Evolutionary conservation across 2,888 invertebrate species (phyloP).

Genomic region (Myopa tessellatipennis): DNA sequence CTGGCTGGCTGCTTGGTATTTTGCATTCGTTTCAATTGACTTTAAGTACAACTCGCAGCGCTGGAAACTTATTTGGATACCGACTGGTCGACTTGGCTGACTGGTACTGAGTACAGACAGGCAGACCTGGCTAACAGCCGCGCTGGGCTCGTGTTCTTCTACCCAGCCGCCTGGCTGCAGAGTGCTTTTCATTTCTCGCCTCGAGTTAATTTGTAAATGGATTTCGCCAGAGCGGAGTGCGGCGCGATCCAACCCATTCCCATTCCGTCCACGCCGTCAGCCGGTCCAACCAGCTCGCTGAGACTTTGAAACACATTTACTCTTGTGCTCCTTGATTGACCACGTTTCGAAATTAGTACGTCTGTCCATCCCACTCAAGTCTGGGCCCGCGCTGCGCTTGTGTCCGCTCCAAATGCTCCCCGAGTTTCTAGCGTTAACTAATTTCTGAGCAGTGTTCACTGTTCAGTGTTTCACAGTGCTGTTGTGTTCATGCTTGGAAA

Average conservation of each 20-base stretch:
- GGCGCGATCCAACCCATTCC: background rate
- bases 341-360: constrained; percentile 60
- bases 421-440: constrained; percentile 21
- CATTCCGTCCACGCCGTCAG: background rate
- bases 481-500: constrained; percentile 26
- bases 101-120: background rate
- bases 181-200: constrained; percentile 51
- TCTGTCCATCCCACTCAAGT: constrained; percentile 6
- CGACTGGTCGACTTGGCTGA: constrained; percentile 2
- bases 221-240: constrained; percentile 10
- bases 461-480: background rate
- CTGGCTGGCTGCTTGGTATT: background rate
- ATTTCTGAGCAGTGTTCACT: constrained; percentile 4
- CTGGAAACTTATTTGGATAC: constrained; percentile 20
- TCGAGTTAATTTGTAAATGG: constrained; percentile 62
- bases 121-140: constrained; percentile 3
- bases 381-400: background rate
- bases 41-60: constrained; percentile 59
- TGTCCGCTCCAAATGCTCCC: background rate
- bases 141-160: background rate
- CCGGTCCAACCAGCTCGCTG: background rate
- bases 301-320: constrained; percentile 13
- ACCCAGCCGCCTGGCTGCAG: constrained; percentile 23
- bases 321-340: constrained; percentile 54
- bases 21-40: constrained; percentile 41